Evolutionary conservation across 2,888 invertebrate genomes (phyloP), one percentile per base, ranked within the genome.

Genomic region (Hoplodrina blanda): DNA sequence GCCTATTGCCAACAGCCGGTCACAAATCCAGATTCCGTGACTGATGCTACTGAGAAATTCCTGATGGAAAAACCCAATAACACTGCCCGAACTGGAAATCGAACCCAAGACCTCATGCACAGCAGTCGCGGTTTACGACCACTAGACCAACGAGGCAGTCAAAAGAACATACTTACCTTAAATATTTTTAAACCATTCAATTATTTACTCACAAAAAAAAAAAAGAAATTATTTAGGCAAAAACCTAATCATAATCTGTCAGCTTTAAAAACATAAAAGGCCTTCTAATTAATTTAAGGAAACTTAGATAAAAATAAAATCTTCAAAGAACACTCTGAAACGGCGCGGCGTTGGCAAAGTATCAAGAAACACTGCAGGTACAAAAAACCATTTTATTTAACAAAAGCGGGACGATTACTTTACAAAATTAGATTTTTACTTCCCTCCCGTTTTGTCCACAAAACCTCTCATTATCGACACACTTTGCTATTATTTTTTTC

Each of bases 401-500:
- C 55, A 71, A 75, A 74, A 68, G 69, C 25, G 13, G 1, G 56
- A 11, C 44, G 49, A 57, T 65, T 68, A 60, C n/a, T 10, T 19
- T 50, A 15, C 20, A 25, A 64, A 74, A 78, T 81, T 81, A 57
- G 33, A 69, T 78, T 78, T 63, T 33, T 50, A 60, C 46, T 62
- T 20, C 62, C 53, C 52, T 19, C 62, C 33, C 20, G 60, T 52
- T 68, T 37, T 66, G 55, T 66, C 56, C 70, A 63, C 66, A 53
- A 68, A 71, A 62, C 44, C 65, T 54, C 54, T 84, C 46, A 79
- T 74, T 82, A 83, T 62, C 60, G 61, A 49, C 57, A 63, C 63
- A 73, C 64, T 67, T 25, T 41, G 44, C 61, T 76, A 73, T 82
- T 73, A 72, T 78, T 68, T 71, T 74, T 70, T 60, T 62, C 13